Evolutionary conservation across 2,888 invertebrate genomes (phyloP), one percentile per base, ranked within the genome.

Genomic region (Microdon myrmicae): DNA sequence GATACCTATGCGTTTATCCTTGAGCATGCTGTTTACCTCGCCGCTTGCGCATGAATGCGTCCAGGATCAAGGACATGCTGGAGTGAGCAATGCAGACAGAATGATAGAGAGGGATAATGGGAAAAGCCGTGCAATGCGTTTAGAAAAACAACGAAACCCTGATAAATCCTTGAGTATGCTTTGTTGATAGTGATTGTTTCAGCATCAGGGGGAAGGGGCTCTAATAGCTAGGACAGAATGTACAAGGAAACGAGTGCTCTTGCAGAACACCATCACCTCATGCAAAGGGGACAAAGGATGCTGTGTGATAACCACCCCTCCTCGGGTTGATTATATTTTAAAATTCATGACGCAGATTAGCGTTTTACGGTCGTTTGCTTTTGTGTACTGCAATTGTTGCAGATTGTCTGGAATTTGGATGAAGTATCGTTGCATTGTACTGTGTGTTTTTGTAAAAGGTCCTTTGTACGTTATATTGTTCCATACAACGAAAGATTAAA

Each of bases 281-380:
- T 14, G 12, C n/a, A 5, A 16, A 9, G n/a, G 6, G 32, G 25
- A 14, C 38, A 41, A 47, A 41, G 45, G 45, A 28, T 35, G 13
- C 5, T 14, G 7, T 12, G 8, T 5, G 54, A 31, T 41, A 23
- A 41, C 45, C 55, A 56, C 56, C 51, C 56, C 51, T n/a, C 43
- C 23, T 37, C 47, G 9, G 22, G 22, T 38, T 38, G 34, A n/a
- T 47, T 56, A 47, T n/a, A n/a, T 43, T 56, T 64, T 35, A 56
- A 64, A 64, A 64, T 64, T 64, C 64, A 64, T 64, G 64, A 56
- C 66, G 64, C 64, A 64, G 78, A 77, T 77, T 77, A 77, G 73
- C 78, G 77, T 75, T 78, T 77, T 72, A 77, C 74, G 78, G 75
- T 77, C 78, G 77, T 71, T 77, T 78, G 78, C 74, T 72, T 76